Percentiles rank a stretch among this genome's conserved stretches.
phyloP scores from a whole-genome alignment of 2,113 vertebrate genomes.

The Python bivittatus region DNA sequence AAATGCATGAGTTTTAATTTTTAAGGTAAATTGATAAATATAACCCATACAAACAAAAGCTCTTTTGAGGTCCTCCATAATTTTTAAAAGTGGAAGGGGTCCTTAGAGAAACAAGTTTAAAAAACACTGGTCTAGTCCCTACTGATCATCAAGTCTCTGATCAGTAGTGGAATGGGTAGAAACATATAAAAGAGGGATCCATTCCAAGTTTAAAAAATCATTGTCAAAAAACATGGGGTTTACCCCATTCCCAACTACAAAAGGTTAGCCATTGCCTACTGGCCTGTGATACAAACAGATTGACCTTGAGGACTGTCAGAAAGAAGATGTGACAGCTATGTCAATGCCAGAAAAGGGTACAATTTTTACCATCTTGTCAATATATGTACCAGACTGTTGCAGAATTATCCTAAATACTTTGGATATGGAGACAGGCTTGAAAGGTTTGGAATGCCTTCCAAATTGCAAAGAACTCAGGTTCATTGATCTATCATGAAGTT shows the following conservation, averaged over 20 bases:
- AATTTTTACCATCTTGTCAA: neutral
- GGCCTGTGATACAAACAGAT: neutral
- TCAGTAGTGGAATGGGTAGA: too few relatives aligned
- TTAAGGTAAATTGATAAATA: too few relatives aligned
- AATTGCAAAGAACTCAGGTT: neutral
- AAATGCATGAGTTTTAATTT: too few relatives aligned
- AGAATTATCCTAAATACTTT: neutral
- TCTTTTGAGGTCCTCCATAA: too few relatives aligned
- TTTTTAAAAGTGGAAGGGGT: too few relatives aligned
- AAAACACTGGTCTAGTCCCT: too few relatives aligned
- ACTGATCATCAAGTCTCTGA: too few relatives aligned
- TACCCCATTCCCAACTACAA: neutral
- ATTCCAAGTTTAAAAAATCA: neutral
- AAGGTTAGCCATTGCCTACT: neutral
- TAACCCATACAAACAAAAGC: too few relatives aligned
- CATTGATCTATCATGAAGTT: neutral
- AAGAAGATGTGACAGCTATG: neutral
- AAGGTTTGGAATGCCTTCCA: neutral
- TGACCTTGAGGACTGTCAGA: neutral
- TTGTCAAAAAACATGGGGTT: neutral
- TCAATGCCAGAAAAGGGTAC: neutral
- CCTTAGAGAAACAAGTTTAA: too few relatives aligned
- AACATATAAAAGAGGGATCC: neutral
- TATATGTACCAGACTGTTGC: neutral
- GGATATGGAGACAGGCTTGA: neutral